A percentile compares a stretch with the other conserved stretches of the same genome.
Evolutionary conservation across 2,888 invertebrate species (phyloP).

Genomic region (Cetonia aurata): DNA sequence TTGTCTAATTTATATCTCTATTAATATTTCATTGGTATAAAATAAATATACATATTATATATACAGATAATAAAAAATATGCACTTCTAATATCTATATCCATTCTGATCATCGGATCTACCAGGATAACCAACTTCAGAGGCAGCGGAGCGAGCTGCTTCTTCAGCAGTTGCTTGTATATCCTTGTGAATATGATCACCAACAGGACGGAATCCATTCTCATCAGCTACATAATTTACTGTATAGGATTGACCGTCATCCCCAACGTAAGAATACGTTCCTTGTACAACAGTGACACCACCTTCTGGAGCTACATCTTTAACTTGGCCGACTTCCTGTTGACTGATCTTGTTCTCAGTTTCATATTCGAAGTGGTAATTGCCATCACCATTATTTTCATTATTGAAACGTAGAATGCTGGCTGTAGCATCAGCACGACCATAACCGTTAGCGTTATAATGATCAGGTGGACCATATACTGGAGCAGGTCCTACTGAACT

Average conservation of each 20-base stretch:
- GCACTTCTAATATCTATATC: slow-evolving; percentile 8
- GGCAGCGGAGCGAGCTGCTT: slow-evolving; percentile 51
- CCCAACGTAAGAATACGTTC: slow-evolving; percentile 69
- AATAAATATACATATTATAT: background rate
- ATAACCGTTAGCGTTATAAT: slow-evolving; percentile 12
- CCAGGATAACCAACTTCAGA: slow-evolving; percentile 50
- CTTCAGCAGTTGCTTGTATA: slow-evolving; percentile 34
- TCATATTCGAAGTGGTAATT: slow-evolving; percentile 67
- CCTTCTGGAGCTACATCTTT: slow-evolving; percentile 64
- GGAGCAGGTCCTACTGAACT: slow-evolving; percentile 48
- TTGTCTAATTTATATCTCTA: background rate
- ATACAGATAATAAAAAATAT: background rate
- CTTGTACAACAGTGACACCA: slow-evolving; percentile 63
- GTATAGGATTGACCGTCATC: slow-evolving; percentile 67
- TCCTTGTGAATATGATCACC: slow-evolving; percentile 46
- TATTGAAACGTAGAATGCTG: slow-evolving; percentile 63
- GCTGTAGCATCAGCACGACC: slow-evolving; percentile 41
- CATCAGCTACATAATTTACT: slow-evolving; percentile 68
- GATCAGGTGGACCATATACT: slow-evolving; percentile 13
- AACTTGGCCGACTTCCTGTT: slow-evolving; percentile 64
- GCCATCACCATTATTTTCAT: slow-evolving; percentile 67
- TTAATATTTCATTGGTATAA: slow-evolving; percentile 25
- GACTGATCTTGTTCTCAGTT: slow-evolving; percentile 67
- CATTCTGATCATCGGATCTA: slow-evolving; percentile 5
- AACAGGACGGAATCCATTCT: slow-evolving; percentile 66